These are phyloP conservation scores for Amphibalanus amphitrite DNA, from an alignment of 1,140 invertebrate species.

Conservation along the genomic window DNA sequence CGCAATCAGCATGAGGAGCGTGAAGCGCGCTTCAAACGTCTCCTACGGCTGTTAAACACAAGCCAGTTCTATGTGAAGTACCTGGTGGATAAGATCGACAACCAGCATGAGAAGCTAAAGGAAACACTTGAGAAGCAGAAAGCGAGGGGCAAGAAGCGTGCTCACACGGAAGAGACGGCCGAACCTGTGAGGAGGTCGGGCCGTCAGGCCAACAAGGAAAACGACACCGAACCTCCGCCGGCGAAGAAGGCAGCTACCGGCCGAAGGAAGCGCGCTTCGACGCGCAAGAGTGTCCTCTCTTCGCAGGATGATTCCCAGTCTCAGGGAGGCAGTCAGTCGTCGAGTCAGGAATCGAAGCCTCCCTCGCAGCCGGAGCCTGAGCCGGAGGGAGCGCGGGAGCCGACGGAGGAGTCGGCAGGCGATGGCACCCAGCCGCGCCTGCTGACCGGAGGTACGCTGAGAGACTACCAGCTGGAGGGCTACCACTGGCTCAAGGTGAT, in stretches of 20 bases:
- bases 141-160: background rate
- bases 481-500: conserved; percentile 40
- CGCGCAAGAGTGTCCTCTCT: background rate
- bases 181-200: background rate
- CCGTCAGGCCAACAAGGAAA: background rate
- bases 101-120: background rate
- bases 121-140: background rate
- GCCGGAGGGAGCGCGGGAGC: background rate
- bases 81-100: background rate
- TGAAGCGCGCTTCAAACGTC: background rate
- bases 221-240: background rate
- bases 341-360: background rate
- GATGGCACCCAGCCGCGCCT: conserved; percentile 20
- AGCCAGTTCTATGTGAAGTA: conserved; percentile 1
- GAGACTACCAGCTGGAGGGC: conserved; percentile 42
- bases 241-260: background rate
- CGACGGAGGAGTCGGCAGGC: background rate
- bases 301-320: no score
- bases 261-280: no score
- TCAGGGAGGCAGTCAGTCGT: background rate
- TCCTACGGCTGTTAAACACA: background rate
- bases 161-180: background rate
- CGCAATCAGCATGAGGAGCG: background rate
- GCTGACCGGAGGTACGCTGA: conserved; percentile 31
- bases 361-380: background rate